Base-by-base conservation (phyloP, 2,797 vertebrate genomes). In the Poecilia picta region DNA sequence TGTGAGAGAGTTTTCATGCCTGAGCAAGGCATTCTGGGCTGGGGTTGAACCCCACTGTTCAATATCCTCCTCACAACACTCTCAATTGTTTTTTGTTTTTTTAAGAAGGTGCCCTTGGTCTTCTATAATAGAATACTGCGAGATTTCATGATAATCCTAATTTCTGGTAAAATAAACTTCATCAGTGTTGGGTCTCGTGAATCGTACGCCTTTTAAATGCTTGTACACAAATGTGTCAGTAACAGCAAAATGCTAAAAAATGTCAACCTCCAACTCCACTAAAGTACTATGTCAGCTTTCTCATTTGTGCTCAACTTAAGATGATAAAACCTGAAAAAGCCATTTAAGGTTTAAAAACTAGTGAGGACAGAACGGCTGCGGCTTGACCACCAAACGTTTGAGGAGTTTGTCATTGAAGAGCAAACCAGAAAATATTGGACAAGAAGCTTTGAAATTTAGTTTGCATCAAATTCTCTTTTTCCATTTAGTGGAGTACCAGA, bases 381-480 rank as follows among this genome's bases (percentile, higher is more conserved):
- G 81, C 86, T 89, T 83, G 88, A 89, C 81, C 75, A n/a, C 71
- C 78, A 72, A 55, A 84, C 43, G 86, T 86, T 88, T 85, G 78
- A 76, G 81, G 84, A 87, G 84, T 91, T 91, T 83, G 84, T 89
- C 87, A 85, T 49, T 39, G 75, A 41, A 81, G 75, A 85, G 75
- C 77, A 78, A 82, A 81, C 87, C 85, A 83, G 83, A 89, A 89
- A 59, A 79, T 91, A 87, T 87, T 77, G 85, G 75, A 66, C 77
- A 41, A 81, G 83, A 87, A 81, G 84, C 86, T 86, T 89, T 88
- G 85, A 92, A 93, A 92, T 92, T 83, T 84, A 90, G 87, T 90
- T 90, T 91, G 89, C 90, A 91, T 93, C 91, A 91, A 80, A 92
- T 88, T 91, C 84, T 86, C 85, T 91, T 91, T 91, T 88, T 81